phyloP scores from a whole-genome alignment of 2,797 vertebrate genomes.

The Myotis planiceps region DNA sequence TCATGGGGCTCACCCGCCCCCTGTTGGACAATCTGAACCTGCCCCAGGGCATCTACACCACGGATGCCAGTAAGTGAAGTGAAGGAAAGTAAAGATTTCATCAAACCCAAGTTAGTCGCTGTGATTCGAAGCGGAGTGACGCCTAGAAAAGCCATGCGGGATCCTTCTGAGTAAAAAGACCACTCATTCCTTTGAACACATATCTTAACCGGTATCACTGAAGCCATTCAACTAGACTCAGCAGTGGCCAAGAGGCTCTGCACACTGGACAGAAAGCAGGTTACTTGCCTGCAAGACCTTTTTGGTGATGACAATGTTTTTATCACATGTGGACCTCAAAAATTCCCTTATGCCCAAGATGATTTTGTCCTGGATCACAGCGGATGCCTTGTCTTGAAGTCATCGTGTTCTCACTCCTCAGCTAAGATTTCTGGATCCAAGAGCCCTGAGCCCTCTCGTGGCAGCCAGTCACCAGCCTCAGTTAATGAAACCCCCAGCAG shows the following conservation, averaged over 20 bases:
- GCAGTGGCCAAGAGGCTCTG: slow-evolving; percentile 96
- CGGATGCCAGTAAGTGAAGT: slow-evolving; percentile 93
- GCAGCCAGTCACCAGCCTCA: slow-evolving; percentile 95
- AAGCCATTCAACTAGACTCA: slow-evolving; percentile 98
- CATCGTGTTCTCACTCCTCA: slow-evolving; percentile 89
- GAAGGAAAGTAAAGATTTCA: slow-evolving; percentile 95
- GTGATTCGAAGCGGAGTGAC: slow-evolving; percentile 97
- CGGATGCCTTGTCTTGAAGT: slow-evolving; percentile 94
- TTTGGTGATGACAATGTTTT: slow-evolving; percentile 99
- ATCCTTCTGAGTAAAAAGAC: slow-evolving; percentile 99
- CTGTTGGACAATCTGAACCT: slow-evolving; percentile 97
- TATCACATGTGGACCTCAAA: slow-evolving; percentile 97
- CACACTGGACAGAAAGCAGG: slow-evolving; percentile 97
- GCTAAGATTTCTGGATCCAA: slow-evolving; percentile 89
- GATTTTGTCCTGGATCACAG: slow-evolving; percentile 98
- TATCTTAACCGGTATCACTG: slow-evolving; percentile 98
- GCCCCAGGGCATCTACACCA: slow-evolving; percentile 95
- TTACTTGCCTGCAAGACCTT: slow-evolving; percentile 97
- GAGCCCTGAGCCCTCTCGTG: slow-evolving; percentile 91
- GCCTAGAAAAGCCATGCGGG: slow-evolving; percentile 96
- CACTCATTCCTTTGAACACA: slow-evolving; percentile 97
- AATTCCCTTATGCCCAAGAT: slow-evolving; percentile 96
- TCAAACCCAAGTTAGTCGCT: slow-evolving; percentile 98
- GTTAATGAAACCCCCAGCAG: slow-evolving; percentile 94
- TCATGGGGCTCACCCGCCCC: slow-evolving; percentile 95